Evolutionary conservation across 2,113 vertebrate species (phyloP), one percentile per base, ranked within the genome.

Genomic region (Ellobius talpinus): DNA sequence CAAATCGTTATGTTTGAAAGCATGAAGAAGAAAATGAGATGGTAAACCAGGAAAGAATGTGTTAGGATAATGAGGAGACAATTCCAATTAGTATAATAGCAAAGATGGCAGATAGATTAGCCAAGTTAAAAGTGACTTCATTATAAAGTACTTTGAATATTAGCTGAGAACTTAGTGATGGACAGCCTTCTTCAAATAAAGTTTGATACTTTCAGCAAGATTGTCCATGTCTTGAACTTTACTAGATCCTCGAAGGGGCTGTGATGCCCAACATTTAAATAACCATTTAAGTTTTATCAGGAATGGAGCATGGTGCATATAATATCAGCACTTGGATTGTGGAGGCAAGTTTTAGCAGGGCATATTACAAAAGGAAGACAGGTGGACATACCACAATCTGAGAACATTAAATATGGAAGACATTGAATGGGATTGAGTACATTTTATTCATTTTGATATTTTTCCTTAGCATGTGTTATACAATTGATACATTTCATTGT

Each of bases 161-260:
- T 82, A 65, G 70, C 45, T 88, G 31, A 73, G 73, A 97, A 76
- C 88, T 95, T 95, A 52, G 50, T 84, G 36, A 29, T 86, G 17
- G 58, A n/a, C 84, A 94, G 39, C 17, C 73, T 91, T 61, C 52
- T 77, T 87, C 87, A 95, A 24, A 61, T 68, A 93, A 24, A 39
- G 47, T 4, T 61, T 82, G 10, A 61, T 61, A 68, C n/a, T 36
- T 84, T 96, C 29, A 84, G 70, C 7, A 66, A 29, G 11, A 76
- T 65, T 58, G 55, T 26, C 14, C 52, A 81, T n/a, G 50, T 84
- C 55, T 70, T 65, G 29, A 73, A 79, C 33, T 72, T 92, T 70
- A 58, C 81, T 96, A 87, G 33, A 39, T 95, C 50, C 63, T 91
- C 17, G 24, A 21, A 90, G 31, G 31, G 66, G 2, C 3, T 87